Percentiles rank a stretch among this genome's conserved stretches.
These are phyloP conservation scores for Netelia melanura DNA, from an alignment of 2,888 invertebrate genomes.

Conservation along the genomic window DNA sequence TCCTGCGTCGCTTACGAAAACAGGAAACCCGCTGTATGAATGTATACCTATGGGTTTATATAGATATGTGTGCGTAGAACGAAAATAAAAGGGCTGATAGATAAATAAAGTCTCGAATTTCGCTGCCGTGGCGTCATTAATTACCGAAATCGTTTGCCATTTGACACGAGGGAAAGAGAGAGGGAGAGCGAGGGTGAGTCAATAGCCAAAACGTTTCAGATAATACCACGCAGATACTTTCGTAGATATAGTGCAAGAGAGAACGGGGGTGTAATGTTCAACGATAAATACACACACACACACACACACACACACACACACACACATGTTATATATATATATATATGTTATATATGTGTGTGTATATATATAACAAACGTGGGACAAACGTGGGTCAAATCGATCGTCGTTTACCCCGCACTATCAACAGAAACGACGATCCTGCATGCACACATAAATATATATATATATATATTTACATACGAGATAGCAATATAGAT, in stretches of 20 bases:
- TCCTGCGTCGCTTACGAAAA: not conserved
- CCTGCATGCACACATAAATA: not conserved
- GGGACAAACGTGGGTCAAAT: conserved; percentile 40
- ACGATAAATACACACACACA: conserved; percentile 1
- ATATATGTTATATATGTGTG: too few species aligned
- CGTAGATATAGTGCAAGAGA: conserved; percentile 40
- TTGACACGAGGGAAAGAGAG: conserved; percentile 42
- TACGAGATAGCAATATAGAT: not conserved
- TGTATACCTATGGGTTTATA: not conserved
- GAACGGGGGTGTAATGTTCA: conserved; percentile 40
- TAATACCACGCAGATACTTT: conserved; percentile 59
- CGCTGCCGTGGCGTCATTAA: conserved; percentile 31
- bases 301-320: too few species aligned
- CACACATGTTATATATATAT: too few species aligned
- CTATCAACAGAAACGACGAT: conserved; percentile 48
- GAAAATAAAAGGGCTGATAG: conserved; percentile 11
- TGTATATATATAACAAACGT: not conserved
- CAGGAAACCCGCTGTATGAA: not conserved
- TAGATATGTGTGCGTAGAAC: not conserved
- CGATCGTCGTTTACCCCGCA: conserved; percentile 51
- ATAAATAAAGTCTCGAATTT: not conserved
- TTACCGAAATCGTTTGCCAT: conserved; percentile 58
- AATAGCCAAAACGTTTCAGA: conserved; percentile 49
- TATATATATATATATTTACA: not conserved
- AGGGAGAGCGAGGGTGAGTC: not conserved